Conservation (phyloP, 1,140 invertebrate genomes). For the Wiebesia pumilae region DNA sequence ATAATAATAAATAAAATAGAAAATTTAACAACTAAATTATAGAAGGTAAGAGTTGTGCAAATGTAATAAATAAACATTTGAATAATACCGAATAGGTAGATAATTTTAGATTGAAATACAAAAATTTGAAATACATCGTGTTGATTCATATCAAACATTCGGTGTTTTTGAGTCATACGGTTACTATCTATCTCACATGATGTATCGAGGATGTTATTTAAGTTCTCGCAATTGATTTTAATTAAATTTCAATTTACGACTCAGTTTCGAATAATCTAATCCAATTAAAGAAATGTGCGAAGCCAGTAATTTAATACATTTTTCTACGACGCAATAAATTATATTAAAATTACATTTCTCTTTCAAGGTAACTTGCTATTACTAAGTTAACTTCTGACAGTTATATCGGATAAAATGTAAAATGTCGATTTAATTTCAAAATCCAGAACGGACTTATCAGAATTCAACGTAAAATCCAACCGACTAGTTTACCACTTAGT, state of each 20-base stretch:
- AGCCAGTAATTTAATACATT: neutral
- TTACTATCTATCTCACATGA: neutral
- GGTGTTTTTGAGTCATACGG: neutral
- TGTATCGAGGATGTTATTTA: constrained; percentile 16
- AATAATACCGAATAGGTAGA: too few species aligned
- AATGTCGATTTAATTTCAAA: too few species aligned
- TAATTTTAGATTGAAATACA: too few species aligned
- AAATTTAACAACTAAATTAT: too few species aligned
- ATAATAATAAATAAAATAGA: neutral
- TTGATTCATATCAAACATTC: neutral
- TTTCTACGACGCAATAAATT: neutral
- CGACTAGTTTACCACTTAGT: neutral
- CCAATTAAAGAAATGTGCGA: neutral
- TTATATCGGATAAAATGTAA: too few species aligned
- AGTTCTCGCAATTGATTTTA: constrained; percentile 1
- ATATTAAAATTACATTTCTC: neutral
- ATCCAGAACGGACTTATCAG: too few species aligned
- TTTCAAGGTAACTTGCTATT: too few species aligned
- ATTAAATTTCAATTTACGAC: constrained; percentile 24
- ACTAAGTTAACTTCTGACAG: too few species aligned
- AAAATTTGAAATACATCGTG: too few species aligned
- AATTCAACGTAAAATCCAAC: too few species aligned
- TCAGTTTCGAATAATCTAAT: constrained; percentile 31
- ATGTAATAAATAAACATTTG: neutral
- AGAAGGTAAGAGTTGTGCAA: too few species aligned